Evolutionary conservation across 1,140 invertebrate genomes (phyloP).

Genomic region (Hyles vespertilio): DNA sequence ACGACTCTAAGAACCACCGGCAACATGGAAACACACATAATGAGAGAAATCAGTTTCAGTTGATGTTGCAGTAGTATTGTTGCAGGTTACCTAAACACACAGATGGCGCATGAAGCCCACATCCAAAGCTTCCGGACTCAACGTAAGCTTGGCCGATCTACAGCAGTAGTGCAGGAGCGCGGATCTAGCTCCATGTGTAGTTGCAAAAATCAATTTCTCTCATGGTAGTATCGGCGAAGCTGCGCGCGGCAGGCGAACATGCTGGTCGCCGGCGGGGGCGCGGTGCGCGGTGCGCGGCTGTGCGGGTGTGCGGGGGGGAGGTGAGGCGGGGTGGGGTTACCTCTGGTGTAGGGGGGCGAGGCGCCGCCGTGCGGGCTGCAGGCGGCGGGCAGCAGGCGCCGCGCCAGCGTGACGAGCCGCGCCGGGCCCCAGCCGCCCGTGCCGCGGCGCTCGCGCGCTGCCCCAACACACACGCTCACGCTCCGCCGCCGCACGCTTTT

Average conservation of each 20-base stretch:
- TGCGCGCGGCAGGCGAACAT: conserved; percentile 4
- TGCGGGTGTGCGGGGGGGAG: conserved; percentile 8
- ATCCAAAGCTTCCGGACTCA: too few species aligned
- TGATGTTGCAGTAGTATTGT: too few species aligned
- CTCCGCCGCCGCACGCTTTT: conserved; percentile 51
- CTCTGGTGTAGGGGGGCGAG: conserved; percentile 82
- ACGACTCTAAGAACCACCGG: too few species aligned
- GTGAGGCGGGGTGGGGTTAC: conserved; percentile 59
- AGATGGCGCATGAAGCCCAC: too few species aligned
- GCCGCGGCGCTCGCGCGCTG: conserved; percentile 63
- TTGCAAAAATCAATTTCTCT: not conserved
- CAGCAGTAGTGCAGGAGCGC: not conserved
- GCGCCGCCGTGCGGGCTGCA: conserved; percentile 83
- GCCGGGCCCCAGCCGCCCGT: conserved; percentile 73
- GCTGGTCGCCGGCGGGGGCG: conserved; percentile 8
- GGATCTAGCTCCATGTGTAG: not conserved
- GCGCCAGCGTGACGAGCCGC: conserved; percentile 72
- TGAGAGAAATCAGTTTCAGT: too few species aligned
- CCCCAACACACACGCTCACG: conserved; percentile 70
- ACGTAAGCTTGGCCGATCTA: not conserved
- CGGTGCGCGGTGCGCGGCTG: conserved; percentile 11
- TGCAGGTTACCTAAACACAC: too few species aligned
- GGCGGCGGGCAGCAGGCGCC: conserved; percentile 82
- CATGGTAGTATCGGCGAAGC: conserved; percentile 7
- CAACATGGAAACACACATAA: too few species aligned